Conservation (phyloP, 2,888 invertebrate species). For the Zygaena filipendulae region DNA sequence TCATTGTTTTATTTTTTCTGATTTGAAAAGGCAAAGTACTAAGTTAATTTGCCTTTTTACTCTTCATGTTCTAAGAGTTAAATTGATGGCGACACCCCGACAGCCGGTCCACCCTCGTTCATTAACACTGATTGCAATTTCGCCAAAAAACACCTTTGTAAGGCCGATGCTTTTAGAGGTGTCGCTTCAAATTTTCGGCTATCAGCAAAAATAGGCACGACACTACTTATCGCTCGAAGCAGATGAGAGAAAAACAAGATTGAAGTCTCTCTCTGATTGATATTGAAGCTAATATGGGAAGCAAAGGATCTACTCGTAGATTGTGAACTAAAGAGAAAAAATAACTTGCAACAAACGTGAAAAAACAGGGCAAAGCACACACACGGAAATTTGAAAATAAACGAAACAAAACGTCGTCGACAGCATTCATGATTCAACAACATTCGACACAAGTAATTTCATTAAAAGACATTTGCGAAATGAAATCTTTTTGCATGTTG, state of each 20-base stretch:
- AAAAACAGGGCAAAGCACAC: too few relatives aligned
- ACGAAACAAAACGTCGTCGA: too few relatives aligned
- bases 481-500: constrained; percentile 20
- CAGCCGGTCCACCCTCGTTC: constrained; percentile 27
- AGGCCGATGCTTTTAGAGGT: constrained; percentile 10
- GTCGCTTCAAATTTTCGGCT: too few relatives aligned
- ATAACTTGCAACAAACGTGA: constrained; percentile 7
- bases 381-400: too few relatives aligned
- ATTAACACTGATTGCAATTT: constrained; percentile 43
- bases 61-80: constrained; percentile 21
- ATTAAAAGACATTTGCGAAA: constrained; percentile 21
- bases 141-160: constrained; percentile 15
- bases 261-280: too few relatives aligned
- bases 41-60: constrained; percentile 19
- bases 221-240: too few relatives aligned
- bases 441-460: constrained; percentile 18
- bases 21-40: constrained; percentile 21
- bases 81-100: constrained; percentile 29
- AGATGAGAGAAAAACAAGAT: neutral
- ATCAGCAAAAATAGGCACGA: too few relatives aligned
- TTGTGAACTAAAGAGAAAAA: constrained; percentile 8
- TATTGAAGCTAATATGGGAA: too few relatives aligned
- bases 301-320: constrained; percentile 1
- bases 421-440: too few relatives aligned
- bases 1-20: too few relatives aligned